These are phyloP conservation scores for Sesamia nonagrioides DNA, from an alignment of 1,140 invertebrate genomes.

Conservation along the genomic window DNA sequence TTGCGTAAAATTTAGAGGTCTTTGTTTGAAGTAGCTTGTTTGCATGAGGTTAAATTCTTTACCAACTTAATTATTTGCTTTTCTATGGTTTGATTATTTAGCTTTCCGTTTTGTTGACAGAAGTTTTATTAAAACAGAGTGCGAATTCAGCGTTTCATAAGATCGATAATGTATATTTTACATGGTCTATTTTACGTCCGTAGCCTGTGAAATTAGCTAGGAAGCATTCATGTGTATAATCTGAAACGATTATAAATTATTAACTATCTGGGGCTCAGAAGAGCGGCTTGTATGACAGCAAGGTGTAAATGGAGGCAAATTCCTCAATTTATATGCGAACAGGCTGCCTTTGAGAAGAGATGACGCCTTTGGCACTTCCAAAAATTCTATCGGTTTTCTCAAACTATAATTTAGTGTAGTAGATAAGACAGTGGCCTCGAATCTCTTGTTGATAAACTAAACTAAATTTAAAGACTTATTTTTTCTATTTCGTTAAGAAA, in stretches of 20 bases:
- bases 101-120: conserved; percentile 11
- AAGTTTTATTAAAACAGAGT: conserved; percentile 11
- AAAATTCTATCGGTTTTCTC: conserved; percentile 79
- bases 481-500: too few species aligned
- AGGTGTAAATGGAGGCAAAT: conserved; percentile 86
- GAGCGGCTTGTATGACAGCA: conserved; percentile 71
- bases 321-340: conserved; percentile 87
- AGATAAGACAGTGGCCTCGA: too few species aligned
- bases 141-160: background rate
- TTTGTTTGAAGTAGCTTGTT: conserved; percentile 26
- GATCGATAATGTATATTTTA: conserved; percentile 6
- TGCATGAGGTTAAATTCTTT: conserved; percentile 25
- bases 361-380: conserved; percentile 67
- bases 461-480: too few species aligned
- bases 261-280: conserved; percentile 71
- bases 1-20: conserved; percentile 39
- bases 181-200: conserved; percentile 27
- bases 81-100: conserved; percentile 32
- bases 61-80: conserved; percentile 31
- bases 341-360: conserved; percentile 78
- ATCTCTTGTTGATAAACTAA: too few species aligned
- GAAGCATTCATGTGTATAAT: conserved; percentile 73
- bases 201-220: conserved; percentile 55
- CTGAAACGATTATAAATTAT: conserved; percentile 81
- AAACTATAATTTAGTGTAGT: conserved; percentile 40